These are phyloP conservation scores for Blera fallax DNA, from an alignment of 2,888 invertebrate genomes.

Conservation along the genomic window DNA sequence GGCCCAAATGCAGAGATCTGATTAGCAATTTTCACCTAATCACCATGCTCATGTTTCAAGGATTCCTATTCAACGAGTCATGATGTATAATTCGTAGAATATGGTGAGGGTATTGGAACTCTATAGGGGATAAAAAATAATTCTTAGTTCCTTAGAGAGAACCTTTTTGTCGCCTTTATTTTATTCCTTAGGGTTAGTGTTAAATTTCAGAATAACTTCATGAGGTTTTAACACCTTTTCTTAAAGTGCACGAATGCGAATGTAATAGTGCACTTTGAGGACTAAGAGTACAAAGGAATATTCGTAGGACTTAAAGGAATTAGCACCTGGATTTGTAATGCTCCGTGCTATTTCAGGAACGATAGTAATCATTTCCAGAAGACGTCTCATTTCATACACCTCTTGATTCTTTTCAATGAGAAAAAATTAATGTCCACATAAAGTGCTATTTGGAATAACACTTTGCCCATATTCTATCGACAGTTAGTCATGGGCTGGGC, in stretches of 20 bases:
- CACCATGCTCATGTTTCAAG: constrained; percentile 2
- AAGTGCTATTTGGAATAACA: no score
- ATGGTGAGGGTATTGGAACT: not conserved
- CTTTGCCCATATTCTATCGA: no score
- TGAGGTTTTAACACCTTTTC: not conserved
- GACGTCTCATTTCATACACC: no score
- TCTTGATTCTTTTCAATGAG: no score
- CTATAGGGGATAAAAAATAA: not conserved
- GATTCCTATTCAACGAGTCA: no score
- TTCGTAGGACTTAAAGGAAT: not conserved
- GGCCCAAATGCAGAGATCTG: constrained; percentile 14
- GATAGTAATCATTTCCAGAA: no score
- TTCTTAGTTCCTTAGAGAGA: not conserved
- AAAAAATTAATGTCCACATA: no score
- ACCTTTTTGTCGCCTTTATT: not conserved
- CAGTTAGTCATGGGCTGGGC: no score
- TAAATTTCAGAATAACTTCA: not conserved
- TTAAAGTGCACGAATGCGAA: not conserved
- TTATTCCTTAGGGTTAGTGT: not conserved
- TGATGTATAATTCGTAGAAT: not conserved
- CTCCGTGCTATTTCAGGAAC: no score
- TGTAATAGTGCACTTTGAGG: not conserved
- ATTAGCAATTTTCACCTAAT: constrained; percentile 37
- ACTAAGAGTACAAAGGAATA: not conserved
- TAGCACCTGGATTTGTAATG: not conserved